A percentile compares a stretch with the other conserved stretches of the same genome.
Conservation (phyloP, 1,140 invertebrate genomes). For the Drosophila pseudoobscura region DNA sequence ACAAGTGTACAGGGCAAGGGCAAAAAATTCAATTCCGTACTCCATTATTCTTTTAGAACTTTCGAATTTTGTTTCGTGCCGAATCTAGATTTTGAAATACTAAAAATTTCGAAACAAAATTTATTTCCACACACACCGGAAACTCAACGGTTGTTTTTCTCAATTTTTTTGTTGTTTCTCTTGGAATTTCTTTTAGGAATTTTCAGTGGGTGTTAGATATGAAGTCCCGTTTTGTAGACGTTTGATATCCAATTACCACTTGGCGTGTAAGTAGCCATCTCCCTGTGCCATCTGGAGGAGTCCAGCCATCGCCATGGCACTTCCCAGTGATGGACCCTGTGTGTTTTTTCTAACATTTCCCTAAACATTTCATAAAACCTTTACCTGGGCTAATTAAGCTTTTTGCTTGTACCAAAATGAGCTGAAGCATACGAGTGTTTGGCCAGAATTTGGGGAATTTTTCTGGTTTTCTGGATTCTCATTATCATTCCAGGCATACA, state of each 20-base stretch:
- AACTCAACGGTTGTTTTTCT: not conserved
- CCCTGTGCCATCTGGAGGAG: too few relatives aligned
- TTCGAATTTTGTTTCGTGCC: too few relatives aligned
- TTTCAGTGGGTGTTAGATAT: too few relatives aligned
- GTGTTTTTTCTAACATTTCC: too few relatives aligned
- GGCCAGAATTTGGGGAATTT: slow-evolving; percentile 26
- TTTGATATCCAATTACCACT: too few relatives aligned
- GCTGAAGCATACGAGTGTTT: slow-evolving; percentile 18
- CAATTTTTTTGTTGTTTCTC: too few relatives aligned
- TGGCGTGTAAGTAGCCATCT: too few relatives aligned
- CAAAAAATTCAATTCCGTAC: not conserved
- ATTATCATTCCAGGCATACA: slow-evolving; percentile 42
- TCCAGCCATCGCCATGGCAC: too few relatives aligned
- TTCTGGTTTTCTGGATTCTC: slow-evolving; percentile 12
- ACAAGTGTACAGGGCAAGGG: not conserved
- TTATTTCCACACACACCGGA: not conserved
- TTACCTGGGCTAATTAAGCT: slow-evolving; percentile 41
- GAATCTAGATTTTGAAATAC: too few relatives aligned
- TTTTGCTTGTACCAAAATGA: slow-evolving; percentile 27
- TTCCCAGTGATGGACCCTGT: not conserved
- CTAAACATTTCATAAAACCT: slow-evolving; percentile 6
- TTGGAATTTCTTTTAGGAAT: too few relatives aligned
- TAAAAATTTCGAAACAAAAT: too few relatives aligned
- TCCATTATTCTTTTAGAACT: slow-evolving; percentile 3
- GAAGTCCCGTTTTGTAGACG: too few relatives aligned